phyloP scores from a whole-genome alignment of 2,888 invertebrate species.

The Hecatera dysodea region DNA sequence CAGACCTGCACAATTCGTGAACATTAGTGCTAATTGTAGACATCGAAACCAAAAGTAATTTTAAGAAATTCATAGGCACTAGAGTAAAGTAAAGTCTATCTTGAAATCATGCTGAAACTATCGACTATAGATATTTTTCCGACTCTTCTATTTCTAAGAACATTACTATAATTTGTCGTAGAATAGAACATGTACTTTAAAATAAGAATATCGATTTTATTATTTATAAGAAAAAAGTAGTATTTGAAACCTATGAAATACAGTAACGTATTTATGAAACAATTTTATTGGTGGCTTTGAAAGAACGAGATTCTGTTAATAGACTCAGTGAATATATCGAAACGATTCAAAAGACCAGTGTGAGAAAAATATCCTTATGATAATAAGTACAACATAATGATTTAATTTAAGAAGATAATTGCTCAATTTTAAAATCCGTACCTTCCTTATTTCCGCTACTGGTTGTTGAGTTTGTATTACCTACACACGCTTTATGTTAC shows the following conservation, averaged over 20 bases:
- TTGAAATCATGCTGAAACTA: slow-evolving; percentile 71
- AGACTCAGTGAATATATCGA: slow-evolving; percentile 58
- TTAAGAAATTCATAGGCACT: slow-evolving; percentile 69
- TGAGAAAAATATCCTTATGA: slow-evolving; percentile 80
- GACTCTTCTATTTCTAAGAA: slow-evolving; percentile 72
- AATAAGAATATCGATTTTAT: slow-evolving; percentile 87
- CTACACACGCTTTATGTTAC: slow-evolving; percentile 29
- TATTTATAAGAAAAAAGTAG: slow-evolving; percentile 82
- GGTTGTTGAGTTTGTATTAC: slow-evolving; percentile 27
- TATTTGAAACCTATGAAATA: slow-evolving; percentile 69
- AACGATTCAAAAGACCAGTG: slow-evolving; percentile 67
- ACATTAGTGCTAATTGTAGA: slow-evolving; percentile 78
- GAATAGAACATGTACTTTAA: slow-evolving; percentile 89
- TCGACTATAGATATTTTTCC: slow-evolving; percentile 70
- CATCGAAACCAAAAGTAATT: slow-evolving; percentile 74
- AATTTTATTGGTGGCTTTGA: slow-evolving; percentile 66
- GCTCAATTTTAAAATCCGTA: slow-evolving; percentile 85
- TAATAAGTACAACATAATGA: slow-evolving; percentile 85
- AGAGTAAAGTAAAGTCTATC: slow-evolving; percentile 65
- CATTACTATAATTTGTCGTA: slow-evolving; percentile 83
- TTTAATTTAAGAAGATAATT: slow-evolving; percentile 86
- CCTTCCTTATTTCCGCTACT: slow-evolving; percentile 56
- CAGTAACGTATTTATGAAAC: slow-evolving; percentile 69
- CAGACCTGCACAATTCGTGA: slow-evolving; percentile 66
- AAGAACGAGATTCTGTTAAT: slow-evolving; percentile 62